A percentile compares a stretch with the other conserved stretches of the same genome.
phyloP scores from a whole-genome alignment of 2,797 vertebrate genomes.

The Enteromius radiatus region DNA sequence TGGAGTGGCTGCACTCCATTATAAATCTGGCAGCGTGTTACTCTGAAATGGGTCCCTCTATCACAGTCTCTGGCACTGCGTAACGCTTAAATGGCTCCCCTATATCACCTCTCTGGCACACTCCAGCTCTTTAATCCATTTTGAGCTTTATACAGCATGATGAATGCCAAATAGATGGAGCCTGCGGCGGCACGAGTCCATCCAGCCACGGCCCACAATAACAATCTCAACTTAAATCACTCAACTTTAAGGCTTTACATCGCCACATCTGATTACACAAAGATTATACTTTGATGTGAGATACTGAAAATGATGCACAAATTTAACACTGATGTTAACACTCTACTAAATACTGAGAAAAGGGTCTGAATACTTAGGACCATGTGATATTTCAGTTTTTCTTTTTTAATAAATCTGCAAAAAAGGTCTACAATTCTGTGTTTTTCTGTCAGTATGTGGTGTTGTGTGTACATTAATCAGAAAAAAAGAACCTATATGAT shows the following conservation, averaged over 20 bases:
- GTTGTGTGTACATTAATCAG: too few species aligned
- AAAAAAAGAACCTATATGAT: too few species aligned
- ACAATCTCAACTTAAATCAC: slow-evolving; percentile 17
- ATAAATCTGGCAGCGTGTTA: slow-evolving; percentile 70
- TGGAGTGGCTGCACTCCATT: slow-evolving; percentile 70
- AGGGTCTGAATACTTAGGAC: too few species aligned
- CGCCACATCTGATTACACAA: not conserved
- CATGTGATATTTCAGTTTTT: too few species aligned
- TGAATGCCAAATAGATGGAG: slow-evolving; percentile 58
- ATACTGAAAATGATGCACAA: not conserved
- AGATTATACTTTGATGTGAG: not conserved
- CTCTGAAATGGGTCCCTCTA: slow-evolving; percentile 44
- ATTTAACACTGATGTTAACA: not conserved
- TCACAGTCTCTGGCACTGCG: slow-evolving; percentile 49
- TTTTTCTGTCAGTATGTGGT: too few species aligned
- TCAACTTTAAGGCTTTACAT: not conserved
- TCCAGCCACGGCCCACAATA: slow-evolving; percentile 18
- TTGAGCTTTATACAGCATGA: slow-evolving; percentile 54
- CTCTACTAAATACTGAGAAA: too few species aligned
- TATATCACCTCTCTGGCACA: slow-evolving; percentile 71
- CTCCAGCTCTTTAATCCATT: slow-evolving; percentile 58
- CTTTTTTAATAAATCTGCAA: too few species aligned
- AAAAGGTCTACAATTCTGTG: too few species aligned
- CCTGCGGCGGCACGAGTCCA: slow-evolving; percentile 21
- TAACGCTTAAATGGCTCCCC: slow-evolving; percentile 67